Evolutionary conservation across 2,113 vertebrate species (phyloP).

Genomic region (Microtus pennsylvanicus): DNA sequence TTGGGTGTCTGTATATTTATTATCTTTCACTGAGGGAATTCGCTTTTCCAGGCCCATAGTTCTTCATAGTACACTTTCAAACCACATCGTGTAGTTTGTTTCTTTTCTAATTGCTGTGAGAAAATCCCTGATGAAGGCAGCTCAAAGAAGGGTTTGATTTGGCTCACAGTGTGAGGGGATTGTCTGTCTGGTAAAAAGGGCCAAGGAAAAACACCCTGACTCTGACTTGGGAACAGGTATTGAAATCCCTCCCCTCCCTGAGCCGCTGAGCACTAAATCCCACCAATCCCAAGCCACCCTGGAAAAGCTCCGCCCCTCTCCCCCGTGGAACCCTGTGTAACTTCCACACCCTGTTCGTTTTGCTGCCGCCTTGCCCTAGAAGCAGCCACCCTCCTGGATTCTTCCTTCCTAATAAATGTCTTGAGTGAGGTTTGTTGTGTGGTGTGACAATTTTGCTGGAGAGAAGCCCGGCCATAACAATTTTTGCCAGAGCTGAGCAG

Average conservation of each 20-base stretch:
- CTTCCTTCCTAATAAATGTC: background rate
- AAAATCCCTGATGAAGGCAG: background rate
- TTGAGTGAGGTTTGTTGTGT: background rate
- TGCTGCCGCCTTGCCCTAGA: background rate
- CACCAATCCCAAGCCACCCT: background rate
- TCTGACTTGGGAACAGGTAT: background rate
- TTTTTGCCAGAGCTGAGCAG: background rate
- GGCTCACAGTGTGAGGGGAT: background rate
- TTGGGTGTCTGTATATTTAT: background rate
- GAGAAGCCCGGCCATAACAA: background rate
- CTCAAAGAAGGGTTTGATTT: background rate
- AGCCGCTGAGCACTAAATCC: background rate
- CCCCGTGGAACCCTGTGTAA: background rate
- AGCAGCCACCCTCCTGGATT: background rate
- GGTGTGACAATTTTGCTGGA: background rate
- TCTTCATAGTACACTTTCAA: background rate
- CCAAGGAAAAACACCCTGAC: background rate
- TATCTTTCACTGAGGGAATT: background rate
- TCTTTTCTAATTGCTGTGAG: background rate
- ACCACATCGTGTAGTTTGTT: background rate
- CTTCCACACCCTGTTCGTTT: too few species aligned
- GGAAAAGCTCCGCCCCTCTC: background rate
- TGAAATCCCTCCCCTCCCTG: background rate
- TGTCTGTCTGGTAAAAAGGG: background rate
- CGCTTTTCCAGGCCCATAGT: background rate